Base-by-base conservation (phyloP, 2,113 vertebrate genomes). In the Solea senegalensis region DNA sequence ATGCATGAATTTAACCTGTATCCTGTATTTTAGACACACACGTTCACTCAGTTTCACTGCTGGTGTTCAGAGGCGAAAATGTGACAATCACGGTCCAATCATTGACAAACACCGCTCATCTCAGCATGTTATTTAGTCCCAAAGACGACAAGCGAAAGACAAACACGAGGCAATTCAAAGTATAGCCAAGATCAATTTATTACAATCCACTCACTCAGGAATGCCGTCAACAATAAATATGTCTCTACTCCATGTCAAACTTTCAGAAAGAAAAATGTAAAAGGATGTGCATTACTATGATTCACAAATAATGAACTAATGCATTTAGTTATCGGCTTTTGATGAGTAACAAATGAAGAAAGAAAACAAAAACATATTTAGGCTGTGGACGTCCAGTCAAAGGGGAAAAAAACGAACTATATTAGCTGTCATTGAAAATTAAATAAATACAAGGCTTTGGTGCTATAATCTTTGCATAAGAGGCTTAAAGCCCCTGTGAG, bases 141-240 rank as follows among this genome's bases (percentile, higher is more conserved):
- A 48, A 11, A 2, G 2, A 48, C 45, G 13, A 46, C 44, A 8
- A 44, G 69, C 74, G 49, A 65, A 54, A 66, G 74, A 76, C 56
- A 65, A 7, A 72, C 9, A 79, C 65, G 58, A 74, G 70, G 72
- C 66, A 59, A 76, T 60, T 73, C 40, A 63, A 64, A 73, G 50
- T 72, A 50, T 7, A 72, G 48, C 67, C 54, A 68, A 53, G n/a
- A 76, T 88, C 48, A 75, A 81, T 91, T 89, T 85, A 79, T 83
- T 89, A 76, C 48, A 80, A 60, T 34, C 49, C 59, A 58, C 65
- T 59, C 41, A 65, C 21, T 66, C 52, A 64, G 40, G 69, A 74
- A 80, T 70, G 14, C 45, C 62, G 65, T 82, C 58, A 84, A 71
- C 49, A 82, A 82, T 80, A 79, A 72, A 82, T 78, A 81, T 16